Conservation (phyloP, 2,888 invertebrate species). For the Ellobium chinense region DNA sequence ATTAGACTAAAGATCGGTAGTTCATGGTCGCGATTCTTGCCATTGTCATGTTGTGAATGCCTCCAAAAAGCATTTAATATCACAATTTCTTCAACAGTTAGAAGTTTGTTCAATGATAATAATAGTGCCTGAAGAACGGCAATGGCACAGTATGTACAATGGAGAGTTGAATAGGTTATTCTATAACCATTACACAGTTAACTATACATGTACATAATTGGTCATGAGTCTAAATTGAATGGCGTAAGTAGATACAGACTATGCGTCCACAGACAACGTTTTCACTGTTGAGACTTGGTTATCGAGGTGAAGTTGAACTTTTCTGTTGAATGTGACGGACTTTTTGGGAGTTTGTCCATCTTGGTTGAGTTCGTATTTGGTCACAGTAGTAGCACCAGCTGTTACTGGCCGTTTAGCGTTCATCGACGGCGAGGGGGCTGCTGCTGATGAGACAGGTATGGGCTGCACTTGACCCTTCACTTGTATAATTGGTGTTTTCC, state of each 20-base stretch:
- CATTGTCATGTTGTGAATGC: no score
- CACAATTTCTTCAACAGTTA: no score
- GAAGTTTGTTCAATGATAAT: no score
- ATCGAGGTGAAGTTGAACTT: slow-evolving; percentile 25
- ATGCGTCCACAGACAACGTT: neutral
- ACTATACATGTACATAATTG: no score
- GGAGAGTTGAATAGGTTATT: no score
- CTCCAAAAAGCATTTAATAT: no score
- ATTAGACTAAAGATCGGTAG: no score
- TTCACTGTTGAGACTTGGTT: slow-evolving; percentile 2
- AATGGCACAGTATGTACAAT: no score
- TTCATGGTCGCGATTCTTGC: no score
- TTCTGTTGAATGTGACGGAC: slow-evolving; percentile 21
- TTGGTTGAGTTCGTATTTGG: neutral
- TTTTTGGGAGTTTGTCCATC: neutral
- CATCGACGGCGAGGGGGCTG: neutral
- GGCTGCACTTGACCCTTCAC: neutral
- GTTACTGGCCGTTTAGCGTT: neutral
- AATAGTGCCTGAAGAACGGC: no score
- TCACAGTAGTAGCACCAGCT: neutral
- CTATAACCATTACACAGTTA: no score
- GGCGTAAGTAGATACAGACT: neutral
- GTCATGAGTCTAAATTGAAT: no score
- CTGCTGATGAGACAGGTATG: neutral
- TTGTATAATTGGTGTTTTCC: neutral